phyloP scores from a whole-genome alignment of 1,140 invertebrate species.

The Samia ricini region DNA sequence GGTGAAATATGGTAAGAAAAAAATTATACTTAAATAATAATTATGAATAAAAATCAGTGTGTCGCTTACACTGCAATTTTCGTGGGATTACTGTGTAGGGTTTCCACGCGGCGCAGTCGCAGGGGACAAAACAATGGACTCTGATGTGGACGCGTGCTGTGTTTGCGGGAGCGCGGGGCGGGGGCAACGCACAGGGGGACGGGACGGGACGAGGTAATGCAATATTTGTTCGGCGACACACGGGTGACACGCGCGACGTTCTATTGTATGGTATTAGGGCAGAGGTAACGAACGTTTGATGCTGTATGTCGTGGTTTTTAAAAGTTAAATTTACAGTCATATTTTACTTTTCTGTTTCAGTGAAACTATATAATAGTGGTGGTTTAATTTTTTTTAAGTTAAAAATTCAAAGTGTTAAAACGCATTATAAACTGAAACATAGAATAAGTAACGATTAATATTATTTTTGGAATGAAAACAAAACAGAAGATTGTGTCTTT shows the following conservation, averaged over 20 bases:
- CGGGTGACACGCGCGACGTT: constrained; percentile 60
- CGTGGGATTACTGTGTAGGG: constrained; percentile 55
- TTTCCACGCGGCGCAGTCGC: constrained; percentile 41
- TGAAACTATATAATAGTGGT: no score
- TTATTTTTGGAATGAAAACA: no score
- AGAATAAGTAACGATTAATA: no score
- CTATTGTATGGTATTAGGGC: constrained; percentile 57
- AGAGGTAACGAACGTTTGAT: constrained; percentile 27
- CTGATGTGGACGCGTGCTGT: constrained; percentile 28
- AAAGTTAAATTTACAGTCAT: neutral
- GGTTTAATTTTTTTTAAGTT: no score
- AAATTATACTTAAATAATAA: constrained; percentile 2
- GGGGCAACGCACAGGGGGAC: constrained; percentile 17
- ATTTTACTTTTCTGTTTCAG: no score
- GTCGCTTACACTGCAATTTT: constrained; percentile 48
- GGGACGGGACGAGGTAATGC: constrained; percentile 46
- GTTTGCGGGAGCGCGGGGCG: constrained; percentile 24
- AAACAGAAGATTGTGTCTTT: no score
- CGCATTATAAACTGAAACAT: no score
- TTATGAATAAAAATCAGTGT: constrained; percentile 37
- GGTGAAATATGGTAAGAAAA: neutral
- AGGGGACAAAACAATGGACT: constrained; percentile 28
- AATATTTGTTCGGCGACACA: constrained; percentile 73
- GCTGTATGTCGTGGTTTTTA: neutral
- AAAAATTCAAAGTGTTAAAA: no score